Percentiles rank a stretch among this genome's conserved stretches.
Evolutionary conservation across 2,888 invertebrate genomes (phyloP).

Genomic region (Pedicia rivosa): DNA sequence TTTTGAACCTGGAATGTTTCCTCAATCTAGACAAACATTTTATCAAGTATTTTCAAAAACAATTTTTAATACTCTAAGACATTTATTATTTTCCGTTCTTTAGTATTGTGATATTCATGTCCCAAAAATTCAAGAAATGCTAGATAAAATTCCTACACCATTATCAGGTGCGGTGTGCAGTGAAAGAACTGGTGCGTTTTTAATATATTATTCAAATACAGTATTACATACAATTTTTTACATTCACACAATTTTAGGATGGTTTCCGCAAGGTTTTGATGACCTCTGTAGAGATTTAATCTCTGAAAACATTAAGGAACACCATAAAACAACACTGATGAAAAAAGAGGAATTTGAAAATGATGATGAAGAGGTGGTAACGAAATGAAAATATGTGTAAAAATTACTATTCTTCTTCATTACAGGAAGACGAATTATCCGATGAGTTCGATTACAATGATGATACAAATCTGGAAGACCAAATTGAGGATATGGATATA

Average conservation of each 20-base stretch:
- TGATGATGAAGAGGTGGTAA: constrained; percentile 13
- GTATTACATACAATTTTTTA: too few species aligned
- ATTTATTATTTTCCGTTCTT: constrained; percentile 13
- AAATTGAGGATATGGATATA: too few species aligned
- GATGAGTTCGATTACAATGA: constrained; percentile 1
- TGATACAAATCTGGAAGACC: too few species aligned
- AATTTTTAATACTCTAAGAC: not conserved
- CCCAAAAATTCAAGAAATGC: constrained; percentile 62
- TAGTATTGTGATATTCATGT: constrained; percentile 67
- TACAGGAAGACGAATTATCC: not conserved
- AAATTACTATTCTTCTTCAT: too few species aligned
- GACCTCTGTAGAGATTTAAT: constrained; percentile 57
- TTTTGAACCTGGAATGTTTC: constrained; percentile 55
- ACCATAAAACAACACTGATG: constrained; percentile 20
- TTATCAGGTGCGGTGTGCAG: constrained; percentile 45
- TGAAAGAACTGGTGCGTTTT: constrained; percentile 46
- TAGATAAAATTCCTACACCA: constrained; percentile 46
- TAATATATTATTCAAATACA: too few species aligned
- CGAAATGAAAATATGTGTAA: too few species aligned
- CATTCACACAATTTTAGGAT: too few species aligned
- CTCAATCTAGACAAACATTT: constrained; percentile 53
- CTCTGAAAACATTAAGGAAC: constrained; percentile 43
- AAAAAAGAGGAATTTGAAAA: constrained; percentile 11
- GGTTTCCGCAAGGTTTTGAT: constrained; percentile 56
- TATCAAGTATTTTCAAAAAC: not conserved